Base-by-base conservation (phyloP, 2,113 vertebrate genomes). In the Peromyscus leucopus region DNA sequence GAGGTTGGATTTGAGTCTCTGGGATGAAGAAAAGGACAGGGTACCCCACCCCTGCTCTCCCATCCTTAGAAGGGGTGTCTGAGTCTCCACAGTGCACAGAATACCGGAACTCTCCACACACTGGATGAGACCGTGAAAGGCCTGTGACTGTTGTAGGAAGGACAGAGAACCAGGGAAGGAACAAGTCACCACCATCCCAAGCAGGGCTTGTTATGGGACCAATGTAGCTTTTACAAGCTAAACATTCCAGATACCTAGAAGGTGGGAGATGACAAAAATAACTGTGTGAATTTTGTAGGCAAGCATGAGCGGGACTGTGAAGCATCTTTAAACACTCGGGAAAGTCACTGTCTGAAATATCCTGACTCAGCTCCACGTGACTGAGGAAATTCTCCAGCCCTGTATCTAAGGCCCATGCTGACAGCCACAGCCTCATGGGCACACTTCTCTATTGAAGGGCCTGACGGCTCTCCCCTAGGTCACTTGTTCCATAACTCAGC, bases 291-390 rank as follows among this genome's bases (percentile, higher is more conserved):
- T 65, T 90, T 92, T 82, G 36, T 36, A 92, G 67, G 65, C 11
- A 76, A 51, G 84, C 1, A 0, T 12, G 7, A 65, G 24, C 84
- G 16, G 4, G 10, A 80, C 55, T 75, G n/a, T 48, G 39, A 87
- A 83, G 21, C n/a, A 65, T 85, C 78, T 93, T 93, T n/a, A 84
- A 82, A 46, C 71, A 17, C 71, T 17, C 74, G 5, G 61, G 92
- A 65, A 92, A 86, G 71, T 33, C n/a, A 57, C 2, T 59, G 39
- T 15, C 16, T 74, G 80, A 71, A 69, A 76, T 22, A n/a, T 61
- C 36, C 36, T 46, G 46, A 90, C 24, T 67, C 48, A 76, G 55
- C 22, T 87, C 51, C 39, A 51, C 16, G 4, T 11, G 17, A 11
- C 36, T 10, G 17, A 95, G 79, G 39, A 87, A 69, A 59, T 72